Base-by-base conservation (phyloP, 2,888 invertebrate genomes). In the Cheilosia variabilis region DNA sequence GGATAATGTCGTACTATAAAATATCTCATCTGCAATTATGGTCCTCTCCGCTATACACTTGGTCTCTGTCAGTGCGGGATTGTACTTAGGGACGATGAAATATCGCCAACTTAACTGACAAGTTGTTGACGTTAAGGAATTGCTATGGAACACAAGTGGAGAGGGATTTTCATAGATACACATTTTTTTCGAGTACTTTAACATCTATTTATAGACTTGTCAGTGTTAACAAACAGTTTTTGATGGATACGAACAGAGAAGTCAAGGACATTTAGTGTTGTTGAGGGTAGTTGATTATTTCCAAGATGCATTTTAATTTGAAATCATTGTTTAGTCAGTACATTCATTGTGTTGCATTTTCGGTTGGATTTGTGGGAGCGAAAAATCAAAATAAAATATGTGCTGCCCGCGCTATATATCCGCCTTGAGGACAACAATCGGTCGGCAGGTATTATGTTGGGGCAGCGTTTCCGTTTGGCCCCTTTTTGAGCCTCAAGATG, bases 61-160 rank as follows among this genome's bases (percentile, higher is more conserved):
- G 47, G 55, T 55, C 34, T 55, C 47, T 71, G 72, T 31, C 45
- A 10, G 31, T 73, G 27, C 6, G 10, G 57, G 17, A 19, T 43
- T 52, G 58, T 58, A 58, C 66, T 75, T 47, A 57, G 22, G 41
- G 41, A 27, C 58, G 53, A 81, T 81, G 71, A 86, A 71, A 66
- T 76, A 86, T 77, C 68, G 47, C 53, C 80, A 81, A 86, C 77
- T 80, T 80, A 76, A 37, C 72, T 81, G 86, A 86, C 86, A 81
- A 86, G 86, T 81, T 86, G 81, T 81, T 76, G 72, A 86, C 76
- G 72, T 86, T 86, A 86, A 86, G 76, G 58, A 86, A 86, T 86
- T 81, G 58, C 77, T 0, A 6, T 66, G 72, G 41, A 47, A n/a
- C 57, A 58, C 31, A 47, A 69, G 31, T 45, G 41, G 27, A 45